Conservation (phyloP, 2,888 invertebrate genomes). For the Acronicta alni region DNA sequence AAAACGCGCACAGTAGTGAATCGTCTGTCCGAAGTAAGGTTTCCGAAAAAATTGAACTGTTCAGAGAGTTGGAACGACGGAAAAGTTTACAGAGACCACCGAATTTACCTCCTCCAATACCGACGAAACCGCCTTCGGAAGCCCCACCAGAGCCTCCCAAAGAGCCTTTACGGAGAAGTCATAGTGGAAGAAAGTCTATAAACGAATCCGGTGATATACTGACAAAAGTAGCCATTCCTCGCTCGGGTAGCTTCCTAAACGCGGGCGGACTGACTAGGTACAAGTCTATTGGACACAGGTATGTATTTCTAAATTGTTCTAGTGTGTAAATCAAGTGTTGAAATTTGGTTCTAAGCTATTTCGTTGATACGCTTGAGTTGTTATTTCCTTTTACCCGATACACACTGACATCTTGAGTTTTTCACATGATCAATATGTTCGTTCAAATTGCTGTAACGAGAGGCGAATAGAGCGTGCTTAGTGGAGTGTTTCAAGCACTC, state of each 20-base stretch:
- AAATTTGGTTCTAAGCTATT: conserved; percentile 61
- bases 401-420: conserved; percentile 66
- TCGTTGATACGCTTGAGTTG: conserved; percentile 63
- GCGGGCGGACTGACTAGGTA: conserved; percentile 94
- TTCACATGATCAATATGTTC: conserved; percentile 66
- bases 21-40: conserved; percentile 85
- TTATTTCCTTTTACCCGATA: conserved; percentile 71
- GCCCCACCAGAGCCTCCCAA: conserved; percentile 70
- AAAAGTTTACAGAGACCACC: conserved; percentile 85
- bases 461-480: conserved; percentile 74
- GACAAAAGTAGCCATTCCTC: conserved; percentile 95
- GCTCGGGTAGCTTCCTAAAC: conserved; percentile 95
- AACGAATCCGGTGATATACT: conserved; percentile 93
- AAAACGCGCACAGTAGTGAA: conserved; percentile 75
- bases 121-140: conserved; percentile 75
- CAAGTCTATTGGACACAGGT: conserved; percentile 92
- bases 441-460: conserved; percentile 72
- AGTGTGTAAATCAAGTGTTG: conserved; percentile 60
- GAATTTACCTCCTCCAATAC: conserved; percentile 84
- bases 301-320: conserved; percentile 69
- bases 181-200: conserved; percentile 83
- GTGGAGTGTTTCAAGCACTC: conserved; percentile 77
- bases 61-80: conserved; percentile 83
- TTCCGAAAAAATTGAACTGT: conserved; percentile 87
- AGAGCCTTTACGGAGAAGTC: conserved; percentile 82